A percentile compares a stretch with the other conserved stretches of the same genome.
Conservation (phyloP, 2,797 vertebrate species). For the Sebastes matsubarae region DNA sequence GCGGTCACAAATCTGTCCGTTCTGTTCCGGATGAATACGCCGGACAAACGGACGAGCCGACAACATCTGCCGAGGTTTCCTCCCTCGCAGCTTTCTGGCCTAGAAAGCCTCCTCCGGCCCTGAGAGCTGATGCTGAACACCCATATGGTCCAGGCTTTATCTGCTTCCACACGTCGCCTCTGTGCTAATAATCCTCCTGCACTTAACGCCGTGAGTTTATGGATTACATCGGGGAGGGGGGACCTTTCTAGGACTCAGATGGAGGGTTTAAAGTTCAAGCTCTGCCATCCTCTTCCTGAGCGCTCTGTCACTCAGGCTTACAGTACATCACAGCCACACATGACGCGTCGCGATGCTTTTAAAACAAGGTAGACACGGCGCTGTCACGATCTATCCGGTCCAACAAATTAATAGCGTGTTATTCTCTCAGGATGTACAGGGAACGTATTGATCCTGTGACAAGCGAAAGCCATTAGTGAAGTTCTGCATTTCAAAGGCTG, state of each 20-base stretch:
- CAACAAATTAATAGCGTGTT: conserved; percentile 53
- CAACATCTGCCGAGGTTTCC: conserved; percentile 7
- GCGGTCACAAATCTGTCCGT: neutral
- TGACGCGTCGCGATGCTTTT: neutral
- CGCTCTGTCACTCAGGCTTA: conserved; percentile 38
- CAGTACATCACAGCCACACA: conserved; percentile 18
- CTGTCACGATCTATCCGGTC: conserved; percentile 19
- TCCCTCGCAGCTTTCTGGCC: neutral
- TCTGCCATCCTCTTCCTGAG: neutral
- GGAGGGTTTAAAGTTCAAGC: conserved; percentile 49
- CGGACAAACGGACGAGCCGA: neutral
- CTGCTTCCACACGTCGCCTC: conserved; percentile 9
- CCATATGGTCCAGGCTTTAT: conserved; percentile 41
- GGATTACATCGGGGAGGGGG: conserved; percentile 40
- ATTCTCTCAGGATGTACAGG: conserved; percentile 50
- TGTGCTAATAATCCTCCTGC: conserved; percentile 55
- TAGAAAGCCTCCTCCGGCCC: conserved; percentile 12
- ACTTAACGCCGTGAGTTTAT: conserved; percentile 36
- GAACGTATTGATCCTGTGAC: conserved; percentile 64
- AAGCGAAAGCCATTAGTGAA: conserved; percentile 61
- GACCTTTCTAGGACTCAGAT: conserved; percentile 34
- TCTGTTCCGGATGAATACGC: neutral
- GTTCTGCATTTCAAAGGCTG: conserved; percentile 70
- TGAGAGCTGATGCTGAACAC: neutral
- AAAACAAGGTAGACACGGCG: neutral